Base-by-base conservation (phyloP, 1,140 invertebrate species). In the Tetragonula clypearis region DNA sequence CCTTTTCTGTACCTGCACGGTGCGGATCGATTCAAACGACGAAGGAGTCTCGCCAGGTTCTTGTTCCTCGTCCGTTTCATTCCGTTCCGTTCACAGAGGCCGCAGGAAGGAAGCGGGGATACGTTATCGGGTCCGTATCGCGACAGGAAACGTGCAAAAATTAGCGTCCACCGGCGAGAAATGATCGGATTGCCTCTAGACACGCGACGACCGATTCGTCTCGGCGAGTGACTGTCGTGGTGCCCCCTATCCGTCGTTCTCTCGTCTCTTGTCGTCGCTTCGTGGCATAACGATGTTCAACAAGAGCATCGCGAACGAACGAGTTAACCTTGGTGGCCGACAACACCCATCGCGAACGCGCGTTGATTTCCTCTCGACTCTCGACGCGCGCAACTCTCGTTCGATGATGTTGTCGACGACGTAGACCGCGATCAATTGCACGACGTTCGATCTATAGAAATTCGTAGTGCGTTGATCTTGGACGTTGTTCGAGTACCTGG, bases 281-380 rank as follows among this genome's bases (percentile, higher is more conserved):
- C 75, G 41, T n/a, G 66, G 41, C 49, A 12, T 53, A 49, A 71
- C 56, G 26, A 65, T 72, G 5, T 72, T 84, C 56, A 72, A 84
- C 62, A 79, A 84, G 23, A 84, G 73, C 56, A 49, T 35, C 6
- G 58, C 56, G 76, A 65, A 56, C 56, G 82, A 73, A 84, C 82
- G 77, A 17, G 82, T 84, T 84, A 41, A 30, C 82, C 82, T 84
- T 84, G 82, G 76, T 56, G 58, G 58, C 30, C 68, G 68, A 79
- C 79, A 66, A 71, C 41, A 30, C 62, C 55, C 81, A 14, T 0
- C n/a, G 82, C 76, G n/a, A 60, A 71, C 55, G 23, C 26, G 21
- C 35, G 3, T 0, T 30, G 30, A 1, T 30, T 30, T 30, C 30
- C 30, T 30, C 30, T 30, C 30, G 30, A 30, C 30, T 30, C 30